Conservation (phyloP, 2,888 invertebrate species). For the Drosophila engyochracea region DNA sequence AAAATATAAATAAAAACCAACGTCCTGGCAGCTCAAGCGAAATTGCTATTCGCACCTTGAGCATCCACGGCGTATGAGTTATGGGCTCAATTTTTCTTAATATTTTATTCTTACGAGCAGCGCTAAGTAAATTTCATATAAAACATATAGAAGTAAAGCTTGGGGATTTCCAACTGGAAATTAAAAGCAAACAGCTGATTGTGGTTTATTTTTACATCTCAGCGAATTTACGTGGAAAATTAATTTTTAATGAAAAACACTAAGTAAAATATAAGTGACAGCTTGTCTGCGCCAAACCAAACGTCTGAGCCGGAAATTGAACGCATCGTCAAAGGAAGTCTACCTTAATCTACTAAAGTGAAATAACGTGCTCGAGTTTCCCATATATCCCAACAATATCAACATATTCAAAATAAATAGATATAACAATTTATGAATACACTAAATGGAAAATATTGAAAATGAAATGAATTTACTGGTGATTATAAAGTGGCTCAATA, state of each 20-base stretch:
- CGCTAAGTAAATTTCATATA: conserved; percentile 51
- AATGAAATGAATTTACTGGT: neutral
- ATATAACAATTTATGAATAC: neutral
- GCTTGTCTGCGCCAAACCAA: conserved; percentile 24
- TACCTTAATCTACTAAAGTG: conserved; percentile 61
- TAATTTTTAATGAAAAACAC: conserved; percentile 32
- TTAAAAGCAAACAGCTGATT: conserved; percentile 41
- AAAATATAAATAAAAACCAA: conserved; percentile 3
- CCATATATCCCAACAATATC: neutral
- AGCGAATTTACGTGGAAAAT: conserved; percentile 20
- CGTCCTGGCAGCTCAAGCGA: conserved; percentile 13
- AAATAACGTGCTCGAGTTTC: conserved; percentile 42
- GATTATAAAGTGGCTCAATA: neutral
- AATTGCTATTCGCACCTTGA: conserved; percentile 14
- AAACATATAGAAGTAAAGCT: conserved; percentile 5
- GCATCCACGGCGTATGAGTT: conserved; percentile 60
- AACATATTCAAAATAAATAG: neutral
- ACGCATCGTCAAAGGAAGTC: conserved; percentile 66
- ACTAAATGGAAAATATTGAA: neutral
- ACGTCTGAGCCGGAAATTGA: conserved; percentile 70
- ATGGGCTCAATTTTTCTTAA: conserved; percentile 48
- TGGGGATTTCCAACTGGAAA: conserved; percentile 18
- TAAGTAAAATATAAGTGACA: conserved; percentile 16
- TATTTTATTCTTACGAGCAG: conserved; percentile 44
- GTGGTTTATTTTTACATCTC: conserved; percentile 1